Conservation (phyloP, 2,113 vertebrate genomes). For the Guaruba guarouba region DNA sequence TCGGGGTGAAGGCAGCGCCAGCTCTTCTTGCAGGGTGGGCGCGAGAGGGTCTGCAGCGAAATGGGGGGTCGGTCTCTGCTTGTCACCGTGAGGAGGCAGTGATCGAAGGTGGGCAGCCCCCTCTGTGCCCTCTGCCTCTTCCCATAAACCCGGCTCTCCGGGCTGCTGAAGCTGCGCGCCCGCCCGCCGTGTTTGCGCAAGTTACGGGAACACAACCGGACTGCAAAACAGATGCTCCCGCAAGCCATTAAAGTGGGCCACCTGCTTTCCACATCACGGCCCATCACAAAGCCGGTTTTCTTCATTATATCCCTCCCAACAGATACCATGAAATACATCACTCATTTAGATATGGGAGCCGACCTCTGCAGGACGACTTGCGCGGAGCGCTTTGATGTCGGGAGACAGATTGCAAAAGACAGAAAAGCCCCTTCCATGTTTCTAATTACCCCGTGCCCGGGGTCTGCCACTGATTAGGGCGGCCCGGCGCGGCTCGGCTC, state of each 20-base stretch:
- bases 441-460: slow-evolving; percentile 44
- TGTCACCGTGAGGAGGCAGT: not conserved
- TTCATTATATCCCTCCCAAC: slow-evolving; percentile 30
- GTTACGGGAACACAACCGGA: not conserved
- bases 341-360: slow-evolving; percentile 49
- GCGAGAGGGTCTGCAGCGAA: not conserved
- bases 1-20: not conserved
- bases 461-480: slow-evolving; percentile 48
- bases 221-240: slow-evolving; percentile 23
- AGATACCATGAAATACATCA: slow-evolving; percentile 47
- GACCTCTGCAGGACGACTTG: slow-evolving; percentile 43
- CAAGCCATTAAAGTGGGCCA: not conserved
- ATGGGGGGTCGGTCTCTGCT: not conserved
- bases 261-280: slow-evolving; percentile 35
- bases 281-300: slow-evolving; percentile 19
- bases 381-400: slow-evolving; percentile 51
- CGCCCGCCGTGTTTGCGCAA: not conserved
- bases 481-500: not conserved
- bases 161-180: not conserved
- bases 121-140: not conserved
- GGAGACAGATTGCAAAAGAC: slow-evolving; percentile 48
- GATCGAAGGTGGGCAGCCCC: not conserved
- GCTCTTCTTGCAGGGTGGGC: not conserved
- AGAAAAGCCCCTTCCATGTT: slow-evolving; percentile 44
- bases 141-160: no score